These are phyloP conservation scores for Paedocypris micromegethes DNA, from an alignment of 2,797 vertebrate species.

Conservation along the genomic window DNA sequence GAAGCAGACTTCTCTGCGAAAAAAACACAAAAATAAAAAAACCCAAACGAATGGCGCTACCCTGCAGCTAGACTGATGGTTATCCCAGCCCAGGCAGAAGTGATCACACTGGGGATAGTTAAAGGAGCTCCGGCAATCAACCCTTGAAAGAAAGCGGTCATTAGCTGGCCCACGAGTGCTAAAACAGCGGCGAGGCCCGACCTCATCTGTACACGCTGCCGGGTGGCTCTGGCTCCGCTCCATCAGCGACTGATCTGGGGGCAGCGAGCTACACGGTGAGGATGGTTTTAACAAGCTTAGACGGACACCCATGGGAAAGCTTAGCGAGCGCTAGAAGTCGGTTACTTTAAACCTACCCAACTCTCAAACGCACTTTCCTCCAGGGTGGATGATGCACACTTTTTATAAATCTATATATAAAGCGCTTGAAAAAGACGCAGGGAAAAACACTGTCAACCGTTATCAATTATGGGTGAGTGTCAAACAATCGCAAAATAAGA, in stretches of 20 bases:
- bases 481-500: no score
- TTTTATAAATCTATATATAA: no score
- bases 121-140: constrained; percentile 34
- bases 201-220: constrained; percentile 28
- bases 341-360: constrained; percentile 8
- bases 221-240: constrained; percentile 1
- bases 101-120: constrained; percentile 34
- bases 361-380: neutral
- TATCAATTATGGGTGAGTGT: no score
- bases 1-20: constrained; percentile 4
- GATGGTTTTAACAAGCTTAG: constrained; percentile 23
- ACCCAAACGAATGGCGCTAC: neutral
- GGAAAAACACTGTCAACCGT: no score
- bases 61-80: constrained; percentile 29
- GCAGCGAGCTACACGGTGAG: constrained; percentile 3
- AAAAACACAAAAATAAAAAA: neutral
- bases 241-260: constrained; percentile 16
- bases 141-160: constrained; percentile 31
- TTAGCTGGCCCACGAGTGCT: constrained; percentile 35
- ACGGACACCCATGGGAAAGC: constrained; percentile 5
- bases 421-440: no score
- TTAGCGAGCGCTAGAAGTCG: constrained; percentile 6
- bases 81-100: constrained; percentile 24
- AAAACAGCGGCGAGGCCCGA: constrained; percentile 27
- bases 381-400: neutral